Evolutionary conservation across 2,113 vertebrate genomes (phyloP), one percentile per base, ranked within the genome.

Genomic region (Ictalurus furcatus): DNA sequence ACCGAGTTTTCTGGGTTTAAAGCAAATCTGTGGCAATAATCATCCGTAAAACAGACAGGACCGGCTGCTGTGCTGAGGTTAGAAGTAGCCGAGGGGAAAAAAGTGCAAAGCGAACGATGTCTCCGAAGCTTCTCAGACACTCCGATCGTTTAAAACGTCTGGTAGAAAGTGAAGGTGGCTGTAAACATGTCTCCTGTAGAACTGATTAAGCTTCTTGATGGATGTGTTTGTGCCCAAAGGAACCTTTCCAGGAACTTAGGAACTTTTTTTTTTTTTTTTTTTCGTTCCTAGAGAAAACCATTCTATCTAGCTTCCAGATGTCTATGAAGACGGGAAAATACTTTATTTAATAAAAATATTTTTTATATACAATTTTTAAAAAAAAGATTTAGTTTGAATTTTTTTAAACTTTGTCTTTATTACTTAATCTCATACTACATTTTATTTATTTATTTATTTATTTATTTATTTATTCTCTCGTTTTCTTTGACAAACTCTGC

Each of bases 1-100:
- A 87, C 37, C 6, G 28, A 54, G n/a, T 81, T 69, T 81, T 67
- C 23, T 81, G 78, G 44, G 52, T 67, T 52, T 80, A 80, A 67
- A 80, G 59, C 44, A 81, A 81, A 87, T 63, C 74, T 0, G 40
- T 61, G 80, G 56, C 56, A 59, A 84, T 63, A 63, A 63, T 40
- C 58, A 63, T 40, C 34, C 19, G 80, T 81, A 30, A 34, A 30
- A 81, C 79, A 44, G 86, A 52, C 86, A 67, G n/a, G 28, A 54
- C 44, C 9, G 44, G n/a, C 76, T 65, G 59, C 86, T 54, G 61
- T 56, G 44, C 30, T 30, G 63, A 69, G 61, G 79, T 19, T 2
- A 25, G 37, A 25, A 61, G 56, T 54, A 44, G 85, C 56, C 13
- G 23, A 61, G 21, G 37, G 65, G 48, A 8, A 71, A 73, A 52